Evolutionary conservation across 1,140 invertebrate species (phyloP).

Genomic region (Leptoteleia sp.): DNA sequence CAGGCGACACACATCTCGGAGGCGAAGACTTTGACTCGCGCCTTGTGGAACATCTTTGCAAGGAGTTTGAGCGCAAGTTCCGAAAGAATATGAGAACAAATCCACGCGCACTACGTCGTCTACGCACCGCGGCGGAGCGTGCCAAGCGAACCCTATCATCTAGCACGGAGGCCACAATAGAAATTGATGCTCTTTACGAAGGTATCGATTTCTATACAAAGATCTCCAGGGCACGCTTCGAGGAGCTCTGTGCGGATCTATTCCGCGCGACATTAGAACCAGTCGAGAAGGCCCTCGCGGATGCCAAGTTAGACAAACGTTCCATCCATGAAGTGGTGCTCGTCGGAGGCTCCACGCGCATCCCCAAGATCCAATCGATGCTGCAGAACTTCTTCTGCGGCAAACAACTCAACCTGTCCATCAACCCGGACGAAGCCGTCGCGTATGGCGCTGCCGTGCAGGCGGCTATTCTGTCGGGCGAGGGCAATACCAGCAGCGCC

Average conservation of each 20-base stretch:
- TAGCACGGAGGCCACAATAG: constrained; percentile 82
- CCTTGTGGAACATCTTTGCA: constrained; percentile 87
- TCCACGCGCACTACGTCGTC: constrained; percentile 82
- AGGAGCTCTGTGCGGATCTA: constrained; percentile 84
- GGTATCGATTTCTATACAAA: constrained; percentile 84
- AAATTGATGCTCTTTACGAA: constrained; percentile 83
- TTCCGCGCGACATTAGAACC: constrained; percentile 83
- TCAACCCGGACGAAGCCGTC: constrained; percentile 86
- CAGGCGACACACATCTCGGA: constrained; percentile 88
- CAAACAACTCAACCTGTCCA: constrained; percentile 85
- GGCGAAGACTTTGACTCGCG: constrained; percentile 93
- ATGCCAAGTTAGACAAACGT: constrained; percentile 88
- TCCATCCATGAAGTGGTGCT: constrained; percentile 89
- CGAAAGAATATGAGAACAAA: constrained; percentile 80
- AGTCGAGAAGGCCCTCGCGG: constrained; percentile 86
- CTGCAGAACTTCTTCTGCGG: constrained; percentile 85
- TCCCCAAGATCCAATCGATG: constrained; percentile 84
- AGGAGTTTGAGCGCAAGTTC: constrained; percentile 83
- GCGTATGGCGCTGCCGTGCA: constrained; percentile 86
- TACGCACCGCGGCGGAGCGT: constrained; percentile 85
- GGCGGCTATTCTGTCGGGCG: constrained; percentile 83
- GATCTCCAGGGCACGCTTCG: constrained; percentile 84
- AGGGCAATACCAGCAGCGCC: constrained; percentile 81
- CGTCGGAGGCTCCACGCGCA: constrained; percentile 89
- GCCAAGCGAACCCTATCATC: constrained; percentile 83